Conservation (phyloP, 64 coral and sea anemone genomes). For the Exaiptasia diaphana region DNA sequence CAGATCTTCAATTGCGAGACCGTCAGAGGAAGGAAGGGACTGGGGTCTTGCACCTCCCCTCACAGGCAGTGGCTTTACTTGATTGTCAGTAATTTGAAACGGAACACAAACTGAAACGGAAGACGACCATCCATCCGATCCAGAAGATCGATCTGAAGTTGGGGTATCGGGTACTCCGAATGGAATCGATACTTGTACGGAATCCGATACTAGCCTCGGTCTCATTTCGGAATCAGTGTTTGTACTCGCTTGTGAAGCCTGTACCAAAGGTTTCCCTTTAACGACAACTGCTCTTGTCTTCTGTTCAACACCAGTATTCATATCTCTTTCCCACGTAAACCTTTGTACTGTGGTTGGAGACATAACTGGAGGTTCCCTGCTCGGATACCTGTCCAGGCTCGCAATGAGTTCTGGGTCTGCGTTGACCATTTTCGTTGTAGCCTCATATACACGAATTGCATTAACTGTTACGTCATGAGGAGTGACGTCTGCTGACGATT, state of each 20-base stretch:
- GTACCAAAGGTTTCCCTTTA: neutral
- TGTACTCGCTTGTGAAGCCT: neutral
- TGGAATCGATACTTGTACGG: slow-evolving; percentile 49
- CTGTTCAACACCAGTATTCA: neutral
- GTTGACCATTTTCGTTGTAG: slow-evolving; percentile 9
- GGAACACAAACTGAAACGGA: slow-evolving; percentile 57
- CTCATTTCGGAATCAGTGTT: neutral
- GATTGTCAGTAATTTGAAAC: slow-evolving; percentile 47
- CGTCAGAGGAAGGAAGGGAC: neutral
- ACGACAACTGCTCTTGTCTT: neutral
- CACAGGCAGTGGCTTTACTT: slow-evolving; percentile 1
- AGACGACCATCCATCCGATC: slow-evolving; percentile 23
- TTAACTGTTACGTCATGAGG: slow-evolving; percentile 1
- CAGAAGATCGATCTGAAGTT: neutral
- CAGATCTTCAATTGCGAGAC: neutral
- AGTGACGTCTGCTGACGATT: slow-evolving; percentile 1
- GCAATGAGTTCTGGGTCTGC: neutral
- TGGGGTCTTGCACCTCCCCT: slow-evolving; percentile 1
- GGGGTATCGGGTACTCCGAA: slow-evolving; percentile 37
- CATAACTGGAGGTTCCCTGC: slow-evolving; percentile 4
- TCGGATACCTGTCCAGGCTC: neutral
- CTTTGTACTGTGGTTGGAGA: neutral
- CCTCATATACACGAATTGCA: neutral
- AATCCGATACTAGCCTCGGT: slow-evolving; percentile 26
- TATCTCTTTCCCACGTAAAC: neutral